Conservation (phyloP, 2,797 vertebrate species). For the Phaenicophaeus curvirostris region DNA sequence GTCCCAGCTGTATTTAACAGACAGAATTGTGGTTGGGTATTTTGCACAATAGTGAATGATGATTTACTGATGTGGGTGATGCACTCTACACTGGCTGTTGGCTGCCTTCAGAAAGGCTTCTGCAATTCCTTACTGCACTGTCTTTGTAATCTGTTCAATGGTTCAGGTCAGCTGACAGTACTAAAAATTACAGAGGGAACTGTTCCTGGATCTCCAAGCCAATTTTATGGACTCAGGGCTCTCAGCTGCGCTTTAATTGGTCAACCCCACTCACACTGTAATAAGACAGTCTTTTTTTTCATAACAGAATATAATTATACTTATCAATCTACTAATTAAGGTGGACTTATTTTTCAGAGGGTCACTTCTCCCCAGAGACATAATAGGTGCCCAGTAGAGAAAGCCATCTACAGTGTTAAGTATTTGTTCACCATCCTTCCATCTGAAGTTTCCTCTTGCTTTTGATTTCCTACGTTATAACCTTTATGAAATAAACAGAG, state of each 20-base stretch:
- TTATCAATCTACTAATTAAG: neutral
- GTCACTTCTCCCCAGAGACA: neutral
- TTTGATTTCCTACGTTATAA: neutral
- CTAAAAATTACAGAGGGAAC: neutral
- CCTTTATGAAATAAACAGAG: neutral
- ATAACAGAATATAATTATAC: neutral
- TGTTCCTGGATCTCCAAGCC: neutral
- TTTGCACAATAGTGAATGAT: neutral
- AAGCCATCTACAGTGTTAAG: neutral
- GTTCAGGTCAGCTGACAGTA: neutral
- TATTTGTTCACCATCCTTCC: neutral
- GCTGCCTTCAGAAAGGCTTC: neutral
- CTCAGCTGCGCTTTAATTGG: neutral
- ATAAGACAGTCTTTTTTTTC: neutral
- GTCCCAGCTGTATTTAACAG: neutral
- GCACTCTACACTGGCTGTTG: fast-evolving
- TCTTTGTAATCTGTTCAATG: neutral
- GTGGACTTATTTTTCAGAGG: neutral
- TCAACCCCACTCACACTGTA: neutral
- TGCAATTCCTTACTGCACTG: neutral
- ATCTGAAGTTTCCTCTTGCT: neutral
- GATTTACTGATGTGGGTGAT: neutral
- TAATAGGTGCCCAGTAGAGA: neutral
- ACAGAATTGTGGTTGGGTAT: neutral
- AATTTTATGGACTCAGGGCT: neutral